Conservation (phyloP, 2,888 invertebrate genomes). For the Leptodirus hochenwartii region DNA sequence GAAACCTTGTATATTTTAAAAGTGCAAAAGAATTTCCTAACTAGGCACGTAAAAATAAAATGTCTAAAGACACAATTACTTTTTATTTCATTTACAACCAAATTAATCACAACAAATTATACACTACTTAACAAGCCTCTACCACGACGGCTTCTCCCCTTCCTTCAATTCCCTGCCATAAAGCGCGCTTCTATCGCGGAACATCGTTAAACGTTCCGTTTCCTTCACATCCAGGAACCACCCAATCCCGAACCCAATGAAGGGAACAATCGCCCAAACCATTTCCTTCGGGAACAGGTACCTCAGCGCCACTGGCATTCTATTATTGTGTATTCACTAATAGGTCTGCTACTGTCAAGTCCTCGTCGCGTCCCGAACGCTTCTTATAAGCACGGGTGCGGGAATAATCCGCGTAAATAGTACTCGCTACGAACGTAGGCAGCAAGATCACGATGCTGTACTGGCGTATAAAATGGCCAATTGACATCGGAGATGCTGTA, state of each 20-base stretch:
- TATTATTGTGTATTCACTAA: constrained; percentile 5
- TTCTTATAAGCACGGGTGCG: constrained; percentile 56
- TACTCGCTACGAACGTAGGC: constrained; percentile 36
- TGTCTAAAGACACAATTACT: constrained; percentile 3
- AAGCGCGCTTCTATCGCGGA: constrained; percentile 62
- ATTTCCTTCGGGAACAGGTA: constrained; percentile 33
- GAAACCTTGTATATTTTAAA: too few species aligned
- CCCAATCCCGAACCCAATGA: constrained; percentile 40
- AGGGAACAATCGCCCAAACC: constrained; percentile 31
- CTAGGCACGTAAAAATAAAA: too few species aligned
- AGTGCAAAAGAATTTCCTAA: too few species aligned
- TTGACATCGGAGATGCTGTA: too few species aligned
- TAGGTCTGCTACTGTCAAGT: constrained; percentile 12
- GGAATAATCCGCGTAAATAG: constrained; percentile 54
- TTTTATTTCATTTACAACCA: constrained; percentile 5
- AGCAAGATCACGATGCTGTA: constrained; percentile 51
- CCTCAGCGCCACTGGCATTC: constrained; percentile 30
- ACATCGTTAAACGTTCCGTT: constrained; percentile 49
- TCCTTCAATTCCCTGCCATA: constrained; percentile 47
- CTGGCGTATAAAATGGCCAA: constrained; percentile 31
- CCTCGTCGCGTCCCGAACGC: constrained; percentile 4
- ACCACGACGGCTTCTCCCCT: constrained; percentile 60
- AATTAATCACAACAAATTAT: constrained; percentile 3
- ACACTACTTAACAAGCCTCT: constrained; percentile 16
- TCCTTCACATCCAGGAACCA: constrained; percentile 47